Evolutionary conservation across 2,888 invertebrate species (phyloP).

Genomic region (Rugalucina vietnamica): DNA sequence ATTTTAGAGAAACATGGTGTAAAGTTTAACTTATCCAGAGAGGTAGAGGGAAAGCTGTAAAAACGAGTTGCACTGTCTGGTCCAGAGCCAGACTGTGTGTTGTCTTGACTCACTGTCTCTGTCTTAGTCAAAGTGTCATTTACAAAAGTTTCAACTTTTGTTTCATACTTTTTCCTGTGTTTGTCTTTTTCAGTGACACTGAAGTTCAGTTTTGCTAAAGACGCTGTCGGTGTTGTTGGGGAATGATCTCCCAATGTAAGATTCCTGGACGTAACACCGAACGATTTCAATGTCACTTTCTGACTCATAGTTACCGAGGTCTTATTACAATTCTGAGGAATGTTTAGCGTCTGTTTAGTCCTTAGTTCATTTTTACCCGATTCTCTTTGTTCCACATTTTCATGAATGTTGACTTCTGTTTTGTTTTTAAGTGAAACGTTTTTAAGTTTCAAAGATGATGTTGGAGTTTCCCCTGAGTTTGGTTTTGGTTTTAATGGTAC

Average conservation of each 20-base stretch:
- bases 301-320: slow-evolving; percentile 50
- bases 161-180: background rate
- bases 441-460: background rate
- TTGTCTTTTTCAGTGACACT: slow-evolving; percentile 35
- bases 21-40: slow-evolving; percentile 82
- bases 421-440: background rate
- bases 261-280: slow-evolving; percentile 53
- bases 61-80: slow-evolving; percentile 58
- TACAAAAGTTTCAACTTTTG: background rate
- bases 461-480: slow-evolving; percentile 35
- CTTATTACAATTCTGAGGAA: background rate
- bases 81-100: slow-evolving; percentile 3
- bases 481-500: slow-evolving; percentile 14
- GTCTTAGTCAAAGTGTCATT: slow-evolving; percentile 17
- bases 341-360: background rate
- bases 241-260: slow-evolving; percentile 45
- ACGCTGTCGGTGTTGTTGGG: slow-evolving; percentile 51
- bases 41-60: slow-evolving; percentile 80
- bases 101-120: background rate
- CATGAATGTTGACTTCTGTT: background rate
- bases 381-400: background rate
- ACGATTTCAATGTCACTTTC: slow-evolving; percentile 59
- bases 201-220: slow-evolving; percentile 55
- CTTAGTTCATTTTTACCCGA: background rate
- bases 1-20: slow-evolving; percentile 80